Conservation (phyloP, 2,888 invertebrate species). For the Drosophila anomalata region DNA sequence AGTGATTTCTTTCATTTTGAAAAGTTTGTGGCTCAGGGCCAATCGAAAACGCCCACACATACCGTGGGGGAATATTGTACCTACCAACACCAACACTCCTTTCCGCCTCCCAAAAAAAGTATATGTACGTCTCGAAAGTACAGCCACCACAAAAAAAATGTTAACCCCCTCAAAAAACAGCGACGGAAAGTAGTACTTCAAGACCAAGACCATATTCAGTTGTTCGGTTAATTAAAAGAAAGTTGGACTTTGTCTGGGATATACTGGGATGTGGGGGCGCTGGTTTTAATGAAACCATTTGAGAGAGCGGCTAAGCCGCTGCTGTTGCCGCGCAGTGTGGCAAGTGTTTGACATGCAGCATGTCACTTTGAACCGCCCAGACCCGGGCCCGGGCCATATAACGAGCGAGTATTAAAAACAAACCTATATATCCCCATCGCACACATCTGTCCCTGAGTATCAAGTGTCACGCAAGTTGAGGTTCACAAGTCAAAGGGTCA, state of each 20-base stretch:
- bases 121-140: conserved; percentile 27
- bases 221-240: conserved; percentile 75
- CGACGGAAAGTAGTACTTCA: conserved; percentile 22
- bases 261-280: conserved; percentile 27
- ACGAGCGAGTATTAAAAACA: conserved; percentile 2
- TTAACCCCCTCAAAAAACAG: conserved; percentile 39
- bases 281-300: conserved; percentile 73
- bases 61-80: background rate
- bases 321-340: conserved; percentile 50
- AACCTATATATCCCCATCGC: conserved; percentile 6
- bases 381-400: conserved; percentile 51
- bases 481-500: conserved; percentile 63
- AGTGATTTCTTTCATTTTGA: conserved; percentile 50
- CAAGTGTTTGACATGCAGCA: conserved; percentile 69
- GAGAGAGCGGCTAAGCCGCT: conserved; percentile 39
- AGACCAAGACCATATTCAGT: conserved; percentile 48
- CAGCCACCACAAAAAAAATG: conserved; percentile 15
- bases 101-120: conserved; percentile 9
- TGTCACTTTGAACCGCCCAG: conserved; percentile 61
- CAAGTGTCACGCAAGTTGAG: conserved; percentile 69
- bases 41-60: conserved; percentile 49
- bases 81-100: conserved; percentile 19
- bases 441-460: conserved; percentile 41
- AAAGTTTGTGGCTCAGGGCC: conserved; percentile 21
- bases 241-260: conserved; percentile 44